Evolutionary conservation across 1,140 invertebrate genomes (phyloP), one percentile per base, ranked within the genome.

Genomic region (Brachionus rotundiformis): DNA sequence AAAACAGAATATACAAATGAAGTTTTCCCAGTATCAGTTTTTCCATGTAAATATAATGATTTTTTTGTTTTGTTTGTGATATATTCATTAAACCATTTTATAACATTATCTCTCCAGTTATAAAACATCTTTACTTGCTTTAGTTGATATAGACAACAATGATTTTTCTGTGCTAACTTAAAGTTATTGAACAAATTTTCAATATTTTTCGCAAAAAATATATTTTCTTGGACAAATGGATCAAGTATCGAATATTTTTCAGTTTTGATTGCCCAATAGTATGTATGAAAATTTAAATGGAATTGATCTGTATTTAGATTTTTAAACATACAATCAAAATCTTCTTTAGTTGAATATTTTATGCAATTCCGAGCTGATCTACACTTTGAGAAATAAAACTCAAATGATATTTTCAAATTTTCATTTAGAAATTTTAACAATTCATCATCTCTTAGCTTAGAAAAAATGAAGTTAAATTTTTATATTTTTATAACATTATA

Each of bases 311-410:
- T 25, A 65, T 65, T 31, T 5, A 65, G 10, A 31, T 65, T 65
- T 65, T 36, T 65, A 31, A 65, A 65, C 61, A 65, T 65, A 13
- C 61, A 65, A n/a, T 36, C 61, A n/a, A 13, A 65, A 25, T 65
- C 61, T 65, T 65, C 61, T 65, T 65, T 63, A 0, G 59, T 63
- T 11, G 59, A 27, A 63, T 63, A 63, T 63, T 29, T 63, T 3
- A 63, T 63, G 10, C 59, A 63, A 19, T 63, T 63, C 2, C 59
- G 7, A 7, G 19, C 23, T 7, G 59, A 63, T 25, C 2, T 27
- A 31, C 59, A 63, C 11, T 63, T n/a, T 10, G 25, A 0, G 29
- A 63, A 63, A 27, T 63, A 63, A 4, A 61, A 3, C 59, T 61
- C 23, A 61, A 16, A 61, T n/a, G n/a, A 29, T 29, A 25, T 10